Evolutionary conservation across 2,113 vertebrate genomes (phyloP).

Genomic region (Thunnus maccoyii): DNA sequence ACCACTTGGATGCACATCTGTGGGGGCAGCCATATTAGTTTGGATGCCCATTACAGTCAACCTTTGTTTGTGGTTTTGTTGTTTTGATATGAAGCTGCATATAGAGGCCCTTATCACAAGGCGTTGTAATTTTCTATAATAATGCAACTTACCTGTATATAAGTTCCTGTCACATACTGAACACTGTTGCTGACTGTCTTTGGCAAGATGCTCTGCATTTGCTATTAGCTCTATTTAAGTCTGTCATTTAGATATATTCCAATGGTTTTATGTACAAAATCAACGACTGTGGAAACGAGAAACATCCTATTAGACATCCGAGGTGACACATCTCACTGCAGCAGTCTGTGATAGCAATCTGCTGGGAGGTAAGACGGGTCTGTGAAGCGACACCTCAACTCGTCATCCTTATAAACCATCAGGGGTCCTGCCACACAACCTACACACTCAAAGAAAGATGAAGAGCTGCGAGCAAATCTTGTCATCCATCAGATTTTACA

Average conservation of each 20-base stretch:
- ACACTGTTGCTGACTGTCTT: background rate
- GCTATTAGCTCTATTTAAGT: constrained; percentile 36
- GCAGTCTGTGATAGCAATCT: constrained; percentile 43
- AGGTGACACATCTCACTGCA: constrained; percentile 47
- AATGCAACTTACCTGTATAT: constrained; percentile 12
- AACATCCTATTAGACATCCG: constrained; percentile 44
- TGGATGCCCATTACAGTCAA: constrained; percentile 52
- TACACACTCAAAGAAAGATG: constrained; percentile 35
- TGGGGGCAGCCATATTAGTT: constrained; percentile 55
- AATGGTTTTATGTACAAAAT: constrained; percentile 60
- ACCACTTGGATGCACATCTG: constrained; percentile 63
- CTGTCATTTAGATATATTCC: constrained; percentile 36
- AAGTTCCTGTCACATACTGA: constrained; percentile 21
- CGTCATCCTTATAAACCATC: constrained; percentile 63
- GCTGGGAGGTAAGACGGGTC: constrained; percentile 23
- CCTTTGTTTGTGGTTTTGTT: constrained; percentile 54
- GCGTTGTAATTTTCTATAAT: constrained; percentile 17
- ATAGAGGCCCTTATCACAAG: constrained; percentile 4
- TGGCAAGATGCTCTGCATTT: constrained; percentile 25
- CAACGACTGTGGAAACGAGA: constrained; percentile 48
- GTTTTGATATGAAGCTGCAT: constrained; percentile 12
- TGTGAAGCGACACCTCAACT: constrained; percentile 50
- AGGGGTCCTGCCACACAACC: constrained; percentile 37
- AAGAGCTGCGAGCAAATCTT: constrained; percentile 27
- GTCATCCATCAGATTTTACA: constrained; percentile 49